These are phyloP conservation scores for Teinopalpus imperialis DNA, from an alignment of 2,888 invertebrate species.

Conservation along the genomic window DNA sequence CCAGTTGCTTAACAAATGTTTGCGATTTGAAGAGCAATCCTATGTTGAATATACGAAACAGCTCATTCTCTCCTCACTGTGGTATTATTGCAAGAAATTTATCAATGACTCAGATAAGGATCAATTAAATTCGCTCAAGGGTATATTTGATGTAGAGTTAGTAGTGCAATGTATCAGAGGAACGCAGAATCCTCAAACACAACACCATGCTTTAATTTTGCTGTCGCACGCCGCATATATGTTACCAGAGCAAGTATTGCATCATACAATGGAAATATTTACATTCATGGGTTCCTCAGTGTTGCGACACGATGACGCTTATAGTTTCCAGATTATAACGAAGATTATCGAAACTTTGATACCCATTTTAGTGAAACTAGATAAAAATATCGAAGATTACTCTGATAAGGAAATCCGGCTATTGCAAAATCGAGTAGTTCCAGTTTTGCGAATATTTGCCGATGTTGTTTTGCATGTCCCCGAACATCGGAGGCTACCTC, in stretches of 20 bases:
- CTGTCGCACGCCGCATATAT: conserved; percentile 90
- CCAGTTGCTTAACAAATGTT: conserved; percentile 88
- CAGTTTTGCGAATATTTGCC: no score
- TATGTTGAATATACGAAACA: conserved; percentile 95
- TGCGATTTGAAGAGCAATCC: conserved; percentile 90
- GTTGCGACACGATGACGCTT: conserved; percentile 95
- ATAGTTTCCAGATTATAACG: conserved; percentile 96
- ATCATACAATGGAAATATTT: conserved; percentile 97
- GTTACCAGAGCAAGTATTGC: conserved; percentile 91
- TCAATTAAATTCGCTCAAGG: conserved; percentile 67
- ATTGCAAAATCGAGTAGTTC: no score
- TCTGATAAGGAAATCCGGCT: conserved; percentile 60
- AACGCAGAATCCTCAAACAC: conserved; percentile 97
- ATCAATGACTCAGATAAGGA: conserved; percentile 61
- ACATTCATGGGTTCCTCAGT: conserved; percentile 98
- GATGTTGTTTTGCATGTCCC: no score
- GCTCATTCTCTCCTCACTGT: conserved; percentile 88
- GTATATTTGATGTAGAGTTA: conserved; percentile 86
- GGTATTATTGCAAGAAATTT: conserved; percentile 86
- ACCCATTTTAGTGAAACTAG: conserved; percentile 87
- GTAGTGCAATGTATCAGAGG: conserved; percentile 94
- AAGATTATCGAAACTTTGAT: conserved; percentile 94
- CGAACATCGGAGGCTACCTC: no score
- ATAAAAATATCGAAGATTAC: conserved; percentile 58
- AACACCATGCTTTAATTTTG: conserved; percentile 94